These are phyloP conservation scores for Scomber scombrus DNA, from an alignment of 2,113 vertebrate species.

Conservation along the genomic window DNA sequence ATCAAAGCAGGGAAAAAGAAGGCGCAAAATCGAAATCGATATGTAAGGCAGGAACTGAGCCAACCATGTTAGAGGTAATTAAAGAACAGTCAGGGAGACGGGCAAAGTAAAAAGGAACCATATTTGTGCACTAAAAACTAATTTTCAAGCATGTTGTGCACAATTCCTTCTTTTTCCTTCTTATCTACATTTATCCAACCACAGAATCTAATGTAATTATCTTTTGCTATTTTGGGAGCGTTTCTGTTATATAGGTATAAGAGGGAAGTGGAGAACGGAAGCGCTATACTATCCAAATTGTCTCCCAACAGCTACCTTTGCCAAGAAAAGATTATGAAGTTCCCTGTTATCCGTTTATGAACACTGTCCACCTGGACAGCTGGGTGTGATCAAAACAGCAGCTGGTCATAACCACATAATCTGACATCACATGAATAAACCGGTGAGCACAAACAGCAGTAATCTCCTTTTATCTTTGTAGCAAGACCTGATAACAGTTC, in stretches of 20 bases:
- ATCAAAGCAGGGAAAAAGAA: conserved; percentile 62
- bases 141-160: conserved; percentile 19
- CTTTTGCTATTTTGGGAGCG: background rate
- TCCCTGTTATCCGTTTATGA: conserved; percentile 74
- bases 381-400: conserved; percentile 63
- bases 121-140: background rate
- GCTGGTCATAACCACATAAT: conserved; percentile 69
- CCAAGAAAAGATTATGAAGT: conserved; percentile 62
- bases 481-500: conserved; percentile 61
- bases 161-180: background rate
- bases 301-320: conserved; percentile 29
- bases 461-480: conserved; percentile 71
- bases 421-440: conserved; percentile 66
- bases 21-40: conserved; percentile 72
- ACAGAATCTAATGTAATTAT: conserved; percentile 14
- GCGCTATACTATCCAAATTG: conserved; percentile 2
- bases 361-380: conserved; percentile 68
- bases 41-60: conserved; percentile 53
- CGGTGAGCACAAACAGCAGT: conserved; percentile 53
- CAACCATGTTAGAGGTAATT: conserved; percentile 69
- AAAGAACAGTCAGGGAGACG: conserved; percentile 48
- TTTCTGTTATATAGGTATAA: conserved; percentile 20
- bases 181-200: conserved; percentile 29
- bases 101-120: conserved; percentile 20
- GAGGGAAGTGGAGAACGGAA: background rate